Evolutionary conservation across 2,113 vertebrate species (phyloP).

Genomic region (Oriolus oriolus): DNA sequence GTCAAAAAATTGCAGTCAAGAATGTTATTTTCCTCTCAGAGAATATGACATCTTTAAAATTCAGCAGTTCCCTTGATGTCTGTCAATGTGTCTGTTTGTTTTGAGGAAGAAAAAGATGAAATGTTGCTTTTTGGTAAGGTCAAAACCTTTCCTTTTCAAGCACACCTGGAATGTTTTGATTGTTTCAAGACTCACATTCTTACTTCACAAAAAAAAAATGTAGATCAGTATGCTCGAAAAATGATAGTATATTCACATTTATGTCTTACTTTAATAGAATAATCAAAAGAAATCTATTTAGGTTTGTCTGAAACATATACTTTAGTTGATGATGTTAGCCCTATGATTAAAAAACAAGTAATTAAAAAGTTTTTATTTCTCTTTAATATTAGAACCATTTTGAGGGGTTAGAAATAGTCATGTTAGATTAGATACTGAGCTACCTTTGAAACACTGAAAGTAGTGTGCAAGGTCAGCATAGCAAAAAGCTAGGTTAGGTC

Average conservation of each 20-base stretch:
- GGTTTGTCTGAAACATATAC: background rate
- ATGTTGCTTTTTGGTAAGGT: background rate
- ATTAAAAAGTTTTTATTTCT: background rate
- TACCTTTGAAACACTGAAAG: background rate
- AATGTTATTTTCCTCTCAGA: background rate
- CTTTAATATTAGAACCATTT: background rate
- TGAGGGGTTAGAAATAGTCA: background rate
- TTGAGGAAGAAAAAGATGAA: background rate
- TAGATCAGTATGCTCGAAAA: background rate
- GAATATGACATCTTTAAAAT: slow-evolving; percentile 14
- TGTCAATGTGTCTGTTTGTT: slow-evolving; percentile 29
- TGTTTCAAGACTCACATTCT: background rate
- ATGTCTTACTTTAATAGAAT: background rate
- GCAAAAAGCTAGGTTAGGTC: background rate
- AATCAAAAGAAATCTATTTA: background rate
- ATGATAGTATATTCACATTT: background rate
- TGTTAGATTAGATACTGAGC: background rate
- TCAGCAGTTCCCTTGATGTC: background rate
- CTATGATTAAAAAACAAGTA: background rate
- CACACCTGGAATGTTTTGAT: background rate
- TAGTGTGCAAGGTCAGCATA: background rate
- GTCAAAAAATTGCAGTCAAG: background rate
- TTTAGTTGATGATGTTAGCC: background rate
- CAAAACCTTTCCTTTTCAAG: slow-evolving; percentile 3
- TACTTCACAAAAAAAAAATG: background rate